Evolutionary conservation across 2,888 invertebrate species (phyloP), one percentile per base, ranked within the genome.

Genomic region (Drosophila anomalata): DNA sequence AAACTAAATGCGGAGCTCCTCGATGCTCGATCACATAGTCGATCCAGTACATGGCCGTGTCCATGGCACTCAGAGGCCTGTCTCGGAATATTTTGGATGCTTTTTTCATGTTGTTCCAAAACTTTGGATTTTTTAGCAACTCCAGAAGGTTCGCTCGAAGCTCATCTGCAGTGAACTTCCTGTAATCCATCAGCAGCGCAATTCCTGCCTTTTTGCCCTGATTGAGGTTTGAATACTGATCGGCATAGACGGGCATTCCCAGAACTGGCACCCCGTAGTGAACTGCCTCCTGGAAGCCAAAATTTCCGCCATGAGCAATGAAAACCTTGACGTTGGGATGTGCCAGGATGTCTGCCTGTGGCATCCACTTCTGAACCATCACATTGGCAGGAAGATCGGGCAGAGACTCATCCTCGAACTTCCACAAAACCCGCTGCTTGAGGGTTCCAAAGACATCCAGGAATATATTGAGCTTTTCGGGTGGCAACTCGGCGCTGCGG

Each of bases 281-380:
- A 0, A 92, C 78, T 0, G 91, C 89, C 67, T 92, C 92, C 67
- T 90, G 90, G 2, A 87, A 88, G 31, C 92, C 90, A 29, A 91
- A 82, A 2, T 87, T 73, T 0, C 90, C 90, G 0, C 91, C 92
- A 20, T 92, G 92, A 0, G 90, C 85, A 12, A 92, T 92, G 69
- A 92, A 92, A 0, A 92, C 76, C 62, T 89, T 91, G 0, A 92
- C 78, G 61, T 92, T 92, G 0, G 85, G 90, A 80, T 92, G 92
- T 0, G 89, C 91, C 74, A 90, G 57, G 20, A 93, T 89, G 72
- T 92, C 92, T 39, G 87, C 89, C 75, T 93, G 93, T 0, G 93
- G 93, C 63, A 93, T 78, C 93, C 93, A 93, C 36, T 91, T 91
- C 26, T 88, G 84, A 0, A 92, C 63, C 73, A 90, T 89, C 0